These are phyloP conservation scores for Ormyrus thymus DNA, from an alignment of 2,888 invertebrate genomes.

Conservation along the genomic window DNA sequence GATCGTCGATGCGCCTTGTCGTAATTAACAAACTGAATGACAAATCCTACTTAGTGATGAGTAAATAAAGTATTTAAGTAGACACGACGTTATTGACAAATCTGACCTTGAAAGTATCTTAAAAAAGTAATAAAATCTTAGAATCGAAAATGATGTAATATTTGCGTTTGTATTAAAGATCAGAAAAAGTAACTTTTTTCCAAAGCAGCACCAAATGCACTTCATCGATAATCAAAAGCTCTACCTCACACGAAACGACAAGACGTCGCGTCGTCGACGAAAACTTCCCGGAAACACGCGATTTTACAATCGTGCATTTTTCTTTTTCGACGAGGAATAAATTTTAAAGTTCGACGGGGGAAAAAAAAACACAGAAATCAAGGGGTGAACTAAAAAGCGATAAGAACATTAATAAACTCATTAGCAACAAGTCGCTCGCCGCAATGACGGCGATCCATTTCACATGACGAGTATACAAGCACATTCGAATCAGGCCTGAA, in stretches of 20 bases:
- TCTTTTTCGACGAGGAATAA: slow-evolving; percentile 8
- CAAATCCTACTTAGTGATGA: slow-evolving; percentile 29
- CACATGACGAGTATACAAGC: background rate
- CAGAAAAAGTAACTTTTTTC: slow-evolving; percentile 36
- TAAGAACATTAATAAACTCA: background rate
- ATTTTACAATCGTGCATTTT: slow-evolving; percentile 49
- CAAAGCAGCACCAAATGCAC: slow-evolving; percentile 41
- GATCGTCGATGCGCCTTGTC: slow-evolving; percentile 33
- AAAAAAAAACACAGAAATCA: background rate
- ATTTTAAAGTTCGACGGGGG: background rate
- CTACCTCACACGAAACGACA: slow-evolving; percentile 59
- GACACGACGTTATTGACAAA: too few species aligned
- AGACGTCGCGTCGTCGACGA: slow-evolving; percentile 55
- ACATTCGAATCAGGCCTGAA: slow-evolving; percentile 44
- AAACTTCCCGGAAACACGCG: slow-evolving; percentile 59
- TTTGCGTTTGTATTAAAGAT: too few species aligned
- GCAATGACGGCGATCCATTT: slow-evolving; percentile 15
- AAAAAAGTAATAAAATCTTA: too few species aligned
- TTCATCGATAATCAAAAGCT: slow-evolving; percentile 62
- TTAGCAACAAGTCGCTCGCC: slow-evolving; percentile 17
- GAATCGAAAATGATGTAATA: too few species aligned
- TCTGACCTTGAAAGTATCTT: too few species aligned
- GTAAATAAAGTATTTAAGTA: too few species aligned
- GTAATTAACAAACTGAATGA: slow-evolving; percentile 27
- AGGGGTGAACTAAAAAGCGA: background rate